Evolutionary conservation across 2,113 vertebrate genomes (phyloP), one percentile per base, ranked within the genome.

Genomic region (Rhizomys pruinosus): DNA sequence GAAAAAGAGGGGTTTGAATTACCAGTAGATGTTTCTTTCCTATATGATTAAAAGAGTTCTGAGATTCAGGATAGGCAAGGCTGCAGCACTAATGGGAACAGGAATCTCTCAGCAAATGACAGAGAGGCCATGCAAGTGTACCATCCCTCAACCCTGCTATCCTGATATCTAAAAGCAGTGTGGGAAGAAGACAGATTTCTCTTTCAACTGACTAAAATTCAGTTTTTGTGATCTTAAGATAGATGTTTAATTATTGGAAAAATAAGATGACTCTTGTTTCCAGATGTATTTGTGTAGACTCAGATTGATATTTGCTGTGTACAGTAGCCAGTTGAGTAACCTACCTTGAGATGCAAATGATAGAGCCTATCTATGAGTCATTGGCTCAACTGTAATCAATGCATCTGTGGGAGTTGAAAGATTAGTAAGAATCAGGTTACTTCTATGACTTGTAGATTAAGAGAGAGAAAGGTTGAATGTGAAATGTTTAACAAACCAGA

Each of bases 191-290:
- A 39, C 1, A 57, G 6, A 55, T 81, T 92, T 11, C 3, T 57
- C 12, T 37, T 66, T 95, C 29, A 55, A 74, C 8, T 80, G 55
- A 77, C 39, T 78, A 22, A 81, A 77, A 71, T 69, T 76, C 57
- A 59, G 9, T 42, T 92, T 73, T 72, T 0, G 32, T 93, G 79
- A 9, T 92, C 4, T 74, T 44, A 84, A 27, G 22, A 52, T 42
- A 74, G 15, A 80, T 15, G 27, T 63, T 81, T 57, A 82, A 39
- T 71, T 85, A 74, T 72, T 88, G 9, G 91, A 92, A 96, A 72
- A 34, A 25, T n/a, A 94, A 90, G 32, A 68, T 20, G 84, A 84
- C 37, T 42, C 2, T 22, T 84, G 39, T 80, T 80, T 69, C 88
- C 61, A 15, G 17, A 37, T 17, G 6, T 66, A 7, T 76, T 42